Evolutionary conservation across 2,113 vertebrate species (phyloP), one percentile per base, ranked within the genome.

Genomic region (Phocoena sinus): DNA sequence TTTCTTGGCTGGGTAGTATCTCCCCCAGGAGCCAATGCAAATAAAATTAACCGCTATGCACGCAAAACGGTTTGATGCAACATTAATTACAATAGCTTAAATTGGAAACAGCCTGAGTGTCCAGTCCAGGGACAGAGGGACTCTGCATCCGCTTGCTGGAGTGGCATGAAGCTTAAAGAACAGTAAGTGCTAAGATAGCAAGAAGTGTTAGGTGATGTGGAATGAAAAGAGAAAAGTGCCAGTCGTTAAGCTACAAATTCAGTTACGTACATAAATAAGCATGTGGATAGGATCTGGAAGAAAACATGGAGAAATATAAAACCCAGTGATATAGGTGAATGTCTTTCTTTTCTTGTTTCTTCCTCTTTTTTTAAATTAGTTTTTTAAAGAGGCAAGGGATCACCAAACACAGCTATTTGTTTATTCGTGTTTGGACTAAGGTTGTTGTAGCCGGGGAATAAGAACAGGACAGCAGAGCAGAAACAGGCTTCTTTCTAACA

Each of bases 161-260:
- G 62, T 23, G 21, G 38, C 44, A 12, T 20, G n/a, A 33, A 47
- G 58, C 68, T n/a, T 44, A 17, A 56, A 58, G 44, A 33, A 8
- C 13, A 6, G 28, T 13, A 6, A 11, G 62, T 18, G 14, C 33
- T 20, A 6, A 26, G 82, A 17, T 10, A 15, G 56, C 18, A 6
- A 0, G 1, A 20, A 31, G 36, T 0, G 18, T 7, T 5, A 4
- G 2, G 23, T 50, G 76, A 21, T 21, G 12, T 31, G 56, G n/a
- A 44, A 21, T 1, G 6, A 41, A 74, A 56, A 62, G 50, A 11
- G 28, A 50, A 4, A 50, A 62, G 62, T 2, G 2, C 71, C 25
- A 14, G 4, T 1, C 2, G n/a, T 65, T 33, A 17, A 41, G 58
- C 68, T n/a, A 21, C 41, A n/a, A 6, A 53, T 20, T 74, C 58